Percentiles rank a stretch among this genome's conserved stretches.
These are phyloP conservation scores for Pangasius djambal DNA, from an alignment of 2,797 vertebrate species.

Conservation along the genomic window DNA sequence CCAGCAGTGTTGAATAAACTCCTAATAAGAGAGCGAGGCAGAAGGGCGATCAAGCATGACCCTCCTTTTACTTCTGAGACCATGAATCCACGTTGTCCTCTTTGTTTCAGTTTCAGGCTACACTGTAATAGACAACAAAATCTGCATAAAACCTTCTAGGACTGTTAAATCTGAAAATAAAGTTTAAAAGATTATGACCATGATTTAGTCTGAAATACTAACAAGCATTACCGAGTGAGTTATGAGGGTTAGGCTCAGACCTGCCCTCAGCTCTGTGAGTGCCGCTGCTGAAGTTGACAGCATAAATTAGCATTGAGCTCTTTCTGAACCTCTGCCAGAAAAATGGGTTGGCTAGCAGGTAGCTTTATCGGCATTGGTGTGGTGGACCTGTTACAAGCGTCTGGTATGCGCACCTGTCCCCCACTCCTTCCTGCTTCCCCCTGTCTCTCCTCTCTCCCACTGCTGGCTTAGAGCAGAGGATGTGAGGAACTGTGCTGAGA, in stretches of 20 bases:
- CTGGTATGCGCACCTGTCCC: constrained; percentile 82
- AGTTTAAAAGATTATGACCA: neutral
- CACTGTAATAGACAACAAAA: neutral
- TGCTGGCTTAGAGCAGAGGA: constrained; percentile 48
- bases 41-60: neutral
- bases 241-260: constrained; percentile 56
- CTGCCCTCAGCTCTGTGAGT: constrained; percentile 46
- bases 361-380: constrained; percentile 59
- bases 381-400: constrained; percentile 64
- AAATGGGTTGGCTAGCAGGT: constrained; percentile 64
- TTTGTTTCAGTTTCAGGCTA: neutral
- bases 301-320: constrained; percentile 28
- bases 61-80: neutral
- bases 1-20: constrained; percentile 6
- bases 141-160: neutral
- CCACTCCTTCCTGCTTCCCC: constrained; percentile 49
- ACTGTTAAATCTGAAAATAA: neutral
- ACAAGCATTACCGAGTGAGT: constrained; percentile 42
- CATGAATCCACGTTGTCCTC: neutral
- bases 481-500: constrained; percentile 68
- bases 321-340: constrained; percentile 57
- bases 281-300: constrained; percentile 16
- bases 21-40: neutral
- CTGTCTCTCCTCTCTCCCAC: constrained; percentile 51
- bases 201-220: neutral